These are phyloP conservation scores for Odocoileus hemionus DNA, from an alignment of 2,113 vertebrate genomes.

Conservation along the genomic window DNA sequence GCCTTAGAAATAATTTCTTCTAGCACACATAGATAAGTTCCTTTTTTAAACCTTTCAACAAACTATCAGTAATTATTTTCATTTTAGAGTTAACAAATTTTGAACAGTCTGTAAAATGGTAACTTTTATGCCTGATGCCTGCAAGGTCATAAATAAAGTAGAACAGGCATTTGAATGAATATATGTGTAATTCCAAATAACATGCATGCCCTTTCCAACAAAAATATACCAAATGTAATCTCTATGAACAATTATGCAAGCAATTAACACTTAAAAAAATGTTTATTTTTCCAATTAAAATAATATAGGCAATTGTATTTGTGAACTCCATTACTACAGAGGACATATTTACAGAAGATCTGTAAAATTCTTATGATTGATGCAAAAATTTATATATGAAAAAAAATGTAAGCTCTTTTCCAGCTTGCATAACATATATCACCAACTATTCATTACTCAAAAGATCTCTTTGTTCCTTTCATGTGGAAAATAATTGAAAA, in stretches of 20 bases:
- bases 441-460: not conserved
- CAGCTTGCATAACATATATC: not conserved
- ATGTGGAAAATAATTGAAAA: not conserved
- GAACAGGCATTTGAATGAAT: not conserved
- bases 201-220: not conserved
- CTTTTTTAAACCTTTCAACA: not conserved
- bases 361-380: not conserved
- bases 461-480: not conserved
- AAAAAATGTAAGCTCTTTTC: not conserved
- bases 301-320: not conserved
- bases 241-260: not conserved
- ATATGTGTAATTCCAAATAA: not conserved
- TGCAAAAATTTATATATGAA: not conserved
- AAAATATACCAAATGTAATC: not conserved
- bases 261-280: not conserved
- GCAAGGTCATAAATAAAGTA: not conserved
- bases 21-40: not conserved
- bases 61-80: not conserved
- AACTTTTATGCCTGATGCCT: not conserved
- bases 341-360: not conserved
- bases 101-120: not conserved
- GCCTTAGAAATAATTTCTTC: not conserved
- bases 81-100: not conserved
- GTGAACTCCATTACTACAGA: not conserved
- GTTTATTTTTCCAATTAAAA: not conserved